phyloP scores from a whole-genome alignment of 2,797 vertebrate species.

The Petrocephalus sullivani region DNA sequence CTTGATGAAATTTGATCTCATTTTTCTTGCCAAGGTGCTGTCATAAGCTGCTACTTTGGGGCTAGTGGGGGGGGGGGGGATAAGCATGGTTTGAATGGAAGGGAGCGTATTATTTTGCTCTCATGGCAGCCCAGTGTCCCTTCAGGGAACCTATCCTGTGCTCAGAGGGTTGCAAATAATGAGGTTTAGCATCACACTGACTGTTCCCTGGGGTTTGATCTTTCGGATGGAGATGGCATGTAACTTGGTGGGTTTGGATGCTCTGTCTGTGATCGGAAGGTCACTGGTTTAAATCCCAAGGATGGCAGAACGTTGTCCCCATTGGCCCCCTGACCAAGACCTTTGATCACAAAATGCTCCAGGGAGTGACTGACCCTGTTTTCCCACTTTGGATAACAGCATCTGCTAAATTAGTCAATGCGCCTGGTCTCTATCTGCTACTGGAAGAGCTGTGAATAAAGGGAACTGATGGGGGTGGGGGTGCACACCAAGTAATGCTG shows the following conservation, averaged over 20 bases:
- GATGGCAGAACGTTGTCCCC: not conserved
- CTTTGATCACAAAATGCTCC: not conserved
- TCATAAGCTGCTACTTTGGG: not conserved
- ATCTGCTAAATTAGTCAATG: not conserved
- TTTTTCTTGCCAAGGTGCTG: not conserved
- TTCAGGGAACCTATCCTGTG: not conserved
- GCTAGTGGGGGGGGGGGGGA: not conserved
- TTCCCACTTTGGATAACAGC: not conserved
- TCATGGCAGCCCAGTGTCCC: not conserved
- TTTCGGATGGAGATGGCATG: constrained; percentile 7
- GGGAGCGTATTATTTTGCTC: not conserved
- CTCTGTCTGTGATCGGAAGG: not conserved
- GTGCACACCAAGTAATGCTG: not conserved
- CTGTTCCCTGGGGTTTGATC: constrained; percentile 3
- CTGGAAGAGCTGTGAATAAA: not conserved
- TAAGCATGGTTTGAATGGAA: not conserved
- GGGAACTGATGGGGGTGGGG: not conserved
- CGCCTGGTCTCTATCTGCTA: not conserved
- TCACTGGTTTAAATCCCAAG: not conserved
- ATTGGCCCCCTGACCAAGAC: not conserved
- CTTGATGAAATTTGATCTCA: not conserved
- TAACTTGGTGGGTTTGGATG: not conserved
- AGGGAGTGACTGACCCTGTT: not conserved
- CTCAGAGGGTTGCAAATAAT: constrained; percentile 24
- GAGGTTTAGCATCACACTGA: constrained; percentile 1